Evolutionary conservation across 2,888 invertebrate species (phyloP).

Genomic region (Tiliacea aurago): DNA sequence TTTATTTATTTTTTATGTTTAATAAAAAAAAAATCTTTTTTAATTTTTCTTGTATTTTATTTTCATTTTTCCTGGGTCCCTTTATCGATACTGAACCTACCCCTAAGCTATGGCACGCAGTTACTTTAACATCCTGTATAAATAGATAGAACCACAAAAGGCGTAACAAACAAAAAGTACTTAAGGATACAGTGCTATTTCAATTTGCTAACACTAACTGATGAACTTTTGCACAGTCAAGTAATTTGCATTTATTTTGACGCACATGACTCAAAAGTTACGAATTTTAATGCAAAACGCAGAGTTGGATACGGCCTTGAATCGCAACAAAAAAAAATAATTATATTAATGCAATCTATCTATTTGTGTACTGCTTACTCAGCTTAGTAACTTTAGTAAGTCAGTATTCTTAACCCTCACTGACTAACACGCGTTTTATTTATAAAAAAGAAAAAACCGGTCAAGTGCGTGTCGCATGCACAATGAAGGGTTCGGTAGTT

Average conservation of each 20-base stretch:
- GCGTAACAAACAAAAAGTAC: not conserved
- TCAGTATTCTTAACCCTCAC: not conserved
- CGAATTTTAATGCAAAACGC: slow-evolving; percentile 20
- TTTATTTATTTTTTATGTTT: too few relatives aligned
- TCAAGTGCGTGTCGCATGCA: too few relatives aligned
- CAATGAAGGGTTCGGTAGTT: too few relatives aligned
- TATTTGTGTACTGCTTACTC: not conserved
- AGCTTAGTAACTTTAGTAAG: not conserved
- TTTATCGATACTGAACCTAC: too few relatives aligned
- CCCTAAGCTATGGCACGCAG: too few relatives aligned
- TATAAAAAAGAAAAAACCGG: not conserved
- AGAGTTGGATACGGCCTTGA: not conserved
- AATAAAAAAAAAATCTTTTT: too few relatives aligned
- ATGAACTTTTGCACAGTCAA: not conserved
- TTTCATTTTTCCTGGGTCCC: too few relatives aligned
- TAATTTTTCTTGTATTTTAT: too few relatives aligned
- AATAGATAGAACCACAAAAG: not conserved
- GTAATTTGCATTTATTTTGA: not conserved
- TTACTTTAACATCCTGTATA: too few relatives aligned
- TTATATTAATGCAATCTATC: not conserved
- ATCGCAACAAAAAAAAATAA: not conserved
- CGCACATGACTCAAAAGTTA: slow-evolving; percentile 29
- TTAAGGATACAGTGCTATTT: not conserved
- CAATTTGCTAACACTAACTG: not conserved
- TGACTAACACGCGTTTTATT: not conserved